A percentile compares a stretch with the other conserved stretches of the same genome.
phyloP scores from a whole-genome alignment of 2,888 invertebrate species.

The Trimorus sp. region DNA sequence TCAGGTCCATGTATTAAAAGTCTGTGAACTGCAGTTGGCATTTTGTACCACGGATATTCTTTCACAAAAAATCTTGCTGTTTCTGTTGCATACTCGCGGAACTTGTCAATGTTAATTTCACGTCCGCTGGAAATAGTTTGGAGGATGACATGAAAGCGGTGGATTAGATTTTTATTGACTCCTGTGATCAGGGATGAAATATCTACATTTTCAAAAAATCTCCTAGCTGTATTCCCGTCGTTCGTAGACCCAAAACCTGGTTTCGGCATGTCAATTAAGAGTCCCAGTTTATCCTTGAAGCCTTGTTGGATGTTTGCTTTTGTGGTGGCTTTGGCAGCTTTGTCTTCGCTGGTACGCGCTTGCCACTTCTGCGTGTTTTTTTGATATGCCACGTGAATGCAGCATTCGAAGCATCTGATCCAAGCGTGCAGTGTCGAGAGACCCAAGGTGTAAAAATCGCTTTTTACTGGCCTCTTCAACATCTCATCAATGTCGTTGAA shows the following conservation, averaged over 20 bases:
- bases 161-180: conserved; percentile 25
- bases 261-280: conserved; percentile 44
- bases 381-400: conserved; percentile 46
- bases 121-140: conserved; percentile 26
- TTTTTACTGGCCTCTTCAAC: conserved; percentile 16
- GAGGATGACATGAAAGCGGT: conserved; percentile 37
- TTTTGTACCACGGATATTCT: conserved; percentile 37
- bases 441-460: not conserved
- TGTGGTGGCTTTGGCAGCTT: conserved; percentile 15
- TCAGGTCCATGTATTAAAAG: conserved; percentile 35
- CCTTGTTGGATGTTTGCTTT: conserved; percentile 28
- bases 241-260: conserved; percentile 42
- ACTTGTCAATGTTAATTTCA: conserved; percentile 27
- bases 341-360: conserved; percentile 25
- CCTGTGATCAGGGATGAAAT: conserved; percentile 29
- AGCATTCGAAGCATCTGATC: conserved; percentile 50
- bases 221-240: conserved; percentile 50
- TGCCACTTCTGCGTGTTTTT: conserved; percentile 24
- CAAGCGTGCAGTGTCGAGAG: conserved; percentile 47
- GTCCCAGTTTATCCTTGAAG: conserved; percentile 36
- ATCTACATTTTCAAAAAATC: conserved; percentile 40
- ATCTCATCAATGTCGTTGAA: conserved; percentile 31
- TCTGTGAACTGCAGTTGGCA: conserved; percentile 31
- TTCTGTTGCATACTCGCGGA: conserved; percentile 15
- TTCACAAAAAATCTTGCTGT: conserved; percentile 31